Evolutionary conservation across 2,113 vertebrate species (phyloP).

Genomic region (Steatornis caripensis): DNA sequence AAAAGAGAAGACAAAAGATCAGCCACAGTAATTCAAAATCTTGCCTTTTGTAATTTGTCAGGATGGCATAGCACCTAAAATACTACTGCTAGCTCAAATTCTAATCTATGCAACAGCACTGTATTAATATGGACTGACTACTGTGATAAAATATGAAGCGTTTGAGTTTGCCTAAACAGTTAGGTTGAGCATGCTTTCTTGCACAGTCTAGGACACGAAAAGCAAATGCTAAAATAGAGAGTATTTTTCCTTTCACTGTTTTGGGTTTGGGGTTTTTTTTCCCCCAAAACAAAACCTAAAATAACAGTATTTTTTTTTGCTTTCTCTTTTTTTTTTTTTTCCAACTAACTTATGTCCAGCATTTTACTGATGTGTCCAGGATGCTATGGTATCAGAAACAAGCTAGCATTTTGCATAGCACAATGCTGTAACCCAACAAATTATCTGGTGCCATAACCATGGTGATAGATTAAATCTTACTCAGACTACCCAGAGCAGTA

Average conservation of each 20-base stretch:
- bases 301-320: background rate
- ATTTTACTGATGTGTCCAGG: background rate
- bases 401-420: background rate
- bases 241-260: background rate
- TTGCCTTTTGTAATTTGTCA: background rate
- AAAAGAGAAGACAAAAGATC: background rate
- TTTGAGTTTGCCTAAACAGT: background rate
- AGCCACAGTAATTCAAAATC: background rate
- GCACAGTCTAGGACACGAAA: background rate
- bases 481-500: background rate
- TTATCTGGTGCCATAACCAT: background rate
- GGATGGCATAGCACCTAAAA: background rate
- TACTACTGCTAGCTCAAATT: background rate
- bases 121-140: background rate
- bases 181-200: background rate
- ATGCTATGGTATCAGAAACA: slow-evolving; percentile 22
- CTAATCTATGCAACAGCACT: background rate
- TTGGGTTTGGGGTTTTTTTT: background rate
- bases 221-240: slow-evolving; percentile 10
- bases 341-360: background rate
- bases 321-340: background rate
- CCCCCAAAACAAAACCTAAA: background rate
- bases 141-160: background rate
- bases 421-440: background rate
- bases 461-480: background rate